Evolutionary conservation across 2,888 invertebrate genomes (phyloP), one percentile per base, ranked within the genome.

Genomic region (Dicycla oo): DNA sequence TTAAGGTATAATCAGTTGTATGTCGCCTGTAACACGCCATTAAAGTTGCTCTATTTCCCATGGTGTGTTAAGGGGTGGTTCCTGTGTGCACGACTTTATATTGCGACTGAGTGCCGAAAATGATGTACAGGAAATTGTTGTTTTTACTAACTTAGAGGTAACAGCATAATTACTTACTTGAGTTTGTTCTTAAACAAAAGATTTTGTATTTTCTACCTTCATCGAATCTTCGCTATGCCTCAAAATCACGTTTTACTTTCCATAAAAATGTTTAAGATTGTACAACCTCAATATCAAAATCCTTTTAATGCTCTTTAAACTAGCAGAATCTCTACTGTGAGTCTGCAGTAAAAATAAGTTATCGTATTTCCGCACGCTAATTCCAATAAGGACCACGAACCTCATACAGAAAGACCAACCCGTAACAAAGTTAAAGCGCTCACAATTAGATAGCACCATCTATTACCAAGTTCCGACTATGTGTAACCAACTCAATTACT

Each of bases 401-500:
- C 20, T 20, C 43, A 15, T 3, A 23, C 63, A 63, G 23, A 30
- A 69, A 53, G 61, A 76, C 71, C 71, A 67, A 67, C 66, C 84
- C 38, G 40, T 83, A 78, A 81, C 69, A 62, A 86, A 84, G 86
- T 84, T 84, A 74, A 83, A 75, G 49, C 76, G 71, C 69, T 58
- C 71, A 77, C 78, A 75, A 86, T 83, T 81, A 83, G 72, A 83
- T 69, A 74, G 76, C 63, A 56, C 84, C 81, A 84, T 82, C 70
- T 76, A 75, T 81, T 77, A 78, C 73, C 57, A 67, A 87, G 69
- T 80, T 83, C 67, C 78, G 78, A 75, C 84, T 78, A 74, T 81
- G 76, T 83, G 81, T 83, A 80, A 83, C 86, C 81, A 86, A 86
- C 80, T 84, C 80, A 86, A 86, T 86, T 87, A 87, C 82, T 74